Evolutionary conservation across 64 coral and sea anemone genomes (phyloP).

Genomic region (Montipora sp.): DNA sequence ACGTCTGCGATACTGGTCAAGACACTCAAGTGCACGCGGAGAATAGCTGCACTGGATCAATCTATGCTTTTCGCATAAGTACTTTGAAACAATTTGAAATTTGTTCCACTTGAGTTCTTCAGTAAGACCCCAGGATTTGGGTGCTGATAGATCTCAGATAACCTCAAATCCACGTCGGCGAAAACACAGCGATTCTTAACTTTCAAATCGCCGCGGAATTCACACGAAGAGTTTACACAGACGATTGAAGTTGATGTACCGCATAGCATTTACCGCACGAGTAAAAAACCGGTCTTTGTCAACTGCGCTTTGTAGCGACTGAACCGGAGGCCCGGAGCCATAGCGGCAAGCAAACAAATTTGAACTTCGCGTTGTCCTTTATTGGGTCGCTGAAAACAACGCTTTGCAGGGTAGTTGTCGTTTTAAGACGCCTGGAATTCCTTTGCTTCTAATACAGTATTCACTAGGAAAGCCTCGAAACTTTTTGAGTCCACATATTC

Average conservation of each 20-base stretch:
- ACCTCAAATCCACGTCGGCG: background rate
- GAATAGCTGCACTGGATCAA: background rate
- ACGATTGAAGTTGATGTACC: background rate
- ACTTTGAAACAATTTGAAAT: background rate
- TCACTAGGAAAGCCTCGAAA: background rate
- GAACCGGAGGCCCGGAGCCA: no score
- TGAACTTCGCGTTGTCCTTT: background rate
- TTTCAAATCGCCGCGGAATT: conserved; percentile 31
- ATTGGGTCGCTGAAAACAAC: background rate
- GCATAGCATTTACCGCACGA: background rate
- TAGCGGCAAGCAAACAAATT: background rate
- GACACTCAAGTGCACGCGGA: background rate
- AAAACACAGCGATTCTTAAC: background rate
- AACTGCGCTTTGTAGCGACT: background rate
- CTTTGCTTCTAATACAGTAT: background rate
- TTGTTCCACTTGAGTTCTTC: background rate
- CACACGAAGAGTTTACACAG: conserved; percentile 6
- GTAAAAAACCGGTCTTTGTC: background rate
- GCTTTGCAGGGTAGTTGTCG: background rate
- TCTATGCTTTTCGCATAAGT: background rate
- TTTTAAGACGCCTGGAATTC: background rate
- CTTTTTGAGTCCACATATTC: no score
- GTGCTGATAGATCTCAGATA: background rate
- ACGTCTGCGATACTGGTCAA: background rate
- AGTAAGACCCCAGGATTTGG: background rate